phyloP scores from a whole-genome alignment of 2,888 invertebrate species.

The Cryptosula pallasiana region DNA sequence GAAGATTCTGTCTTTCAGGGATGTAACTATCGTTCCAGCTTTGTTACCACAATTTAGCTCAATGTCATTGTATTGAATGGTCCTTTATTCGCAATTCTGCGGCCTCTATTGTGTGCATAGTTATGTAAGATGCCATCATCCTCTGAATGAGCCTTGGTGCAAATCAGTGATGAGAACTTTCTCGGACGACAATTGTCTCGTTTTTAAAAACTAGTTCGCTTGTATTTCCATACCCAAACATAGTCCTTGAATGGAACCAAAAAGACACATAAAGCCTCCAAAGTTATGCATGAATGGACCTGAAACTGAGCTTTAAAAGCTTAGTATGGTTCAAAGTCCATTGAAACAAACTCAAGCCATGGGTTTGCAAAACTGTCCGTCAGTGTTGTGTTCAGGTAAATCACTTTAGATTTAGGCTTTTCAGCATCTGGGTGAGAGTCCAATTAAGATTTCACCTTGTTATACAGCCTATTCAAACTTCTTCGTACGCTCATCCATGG shows the following conservation, averaged over 20 bases:
- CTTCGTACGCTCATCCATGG: background rate
- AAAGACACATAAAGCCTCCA: background rate
- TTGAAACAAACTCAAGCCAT: background rate
- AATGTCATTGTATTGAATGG: background rate
- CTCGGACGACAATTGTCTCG: background rate
- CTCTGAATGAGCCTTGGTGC: background rate
- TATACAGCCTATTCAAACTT: background rate
- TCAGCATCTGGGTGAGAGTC: background rate
- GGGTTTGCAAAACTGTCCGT: background rate
- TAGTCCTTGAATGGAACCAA: background rate
- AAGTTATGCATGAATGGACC: background rate
- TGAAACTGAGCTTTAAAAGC: background rate
- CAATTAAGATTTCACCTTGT: background rate
- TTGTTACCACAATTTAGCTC: background rate
- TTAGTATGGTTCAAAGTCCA: background rate
- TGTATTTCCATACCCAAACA: too few relatives aligned
- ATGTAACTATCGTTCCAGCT: background rate
- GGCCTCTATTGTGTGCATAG: background rate
- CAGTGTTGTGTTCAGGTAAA: background rate
- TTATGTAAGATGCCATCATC: background rate
- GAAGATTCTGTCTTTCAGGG: background rate
- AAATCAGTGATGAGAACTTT: background rate
- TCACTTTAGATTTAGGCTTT: background rate
- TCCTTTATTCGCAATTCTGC: background rate
- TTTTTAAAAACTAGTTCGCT: too few relatives aligned